Evolutionary conservation across 2,888 invertebrate species (phyloP), one percentile per base, ranked within the genome.

Genomic region (Meloe dianella): DNA sequence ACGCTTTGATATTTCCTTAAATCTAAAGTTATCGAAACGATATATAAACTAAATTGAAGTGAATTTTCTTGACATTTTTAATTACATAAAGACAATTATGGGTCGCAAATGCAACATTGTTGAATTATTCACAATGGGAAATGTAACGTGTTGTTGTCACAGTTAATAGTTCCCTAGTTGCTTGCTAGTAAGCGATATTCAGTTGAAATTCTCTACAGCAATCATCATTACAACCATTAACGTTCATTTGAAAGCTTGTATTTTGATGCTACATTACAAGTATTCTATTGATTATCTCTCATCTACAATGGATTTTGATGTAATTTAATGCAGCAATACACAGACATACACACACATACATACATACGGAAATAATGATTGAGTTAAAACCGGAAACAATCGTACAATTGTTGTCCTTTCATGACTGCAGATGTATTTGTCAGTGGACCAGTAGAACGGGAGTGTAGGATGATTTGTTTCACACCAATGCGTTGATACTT

Each of bases 381-480:
- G 66, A 54, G 59, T 62, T 60, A 70, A 66, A 57, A 64, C 72
- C 75, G 75, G 76, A 78, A 76, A 77, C 78, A 78, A 79, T 78
- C 74, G 76, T 71, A 72, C 74, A 74, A 75, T 75, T 75, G 75
- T 72, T 71, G 68, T 73, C 1, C 70, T 70, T 70, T 71, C 71
- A 73, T 71, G 66, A 73, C 71, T 77, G 74, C 77, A 78, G 76
- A 79, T 78, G 78, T 73, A 78, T 78, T 78, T 78, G 78, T 78
- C 78, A 78, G 75, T 60, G 32, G 41, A 64, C 61, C 63, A 12
- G 47, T 47, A 20, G 9, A 47, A 47, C 9, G 0, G n/a, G 38
- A n/a, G 68, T 64, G 60, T 64, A 65, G 51, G 71, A 77, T 76
- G 76, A 77, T 78, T 78, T 77, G 77, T 77, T 75, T 73, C 66